These are phyloP conservation scores for Carassius auratus DNA, from an alignment of 2,113 vertebrate species.

Conservation along the genomic window DNA sequence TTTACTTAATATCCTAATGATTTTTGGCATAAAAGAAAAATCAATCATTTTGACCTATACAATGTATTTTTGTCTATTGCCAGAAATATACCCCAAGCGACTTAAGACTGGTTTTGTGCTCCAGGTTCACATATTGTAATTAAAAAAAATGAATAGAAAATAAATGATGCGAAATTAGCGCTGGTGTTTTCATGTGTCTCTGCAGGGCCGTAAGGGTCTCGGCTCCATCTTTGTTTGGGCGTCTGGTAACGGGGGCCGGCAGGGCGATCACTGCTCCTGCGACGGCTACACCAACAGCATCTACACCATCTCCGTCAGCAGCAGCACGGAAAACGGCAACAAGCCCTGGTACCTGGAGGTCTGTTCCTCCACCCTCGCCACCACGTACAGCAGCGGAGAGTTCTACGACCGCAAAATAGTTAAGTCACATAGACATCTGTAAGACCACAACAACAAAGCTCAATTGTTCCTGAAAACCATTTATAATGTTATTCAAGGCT, in stretches of 20 bases:
- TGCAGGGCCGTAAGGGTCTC: conserved; percentile 86
- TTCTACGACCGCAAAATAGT: conserved; percentile 90
- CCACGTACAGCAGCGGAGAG: conserved; percentile 92
- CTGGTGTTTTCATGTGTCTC: not conserved
- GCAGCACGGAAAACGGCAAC: conserved; percentile 88
- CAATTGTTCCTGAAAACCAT: not conserved
- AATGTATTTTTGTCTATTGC: too few species aligned
- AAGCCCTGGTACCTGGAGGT: conserved; percentile 93
- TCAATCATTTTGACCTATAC: too few species aligned
- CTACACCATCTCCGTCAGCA: conserved; percentile 93
- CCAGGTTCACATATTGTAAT: too few species aligned
- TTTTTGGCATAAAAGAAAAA: too few species aligned
- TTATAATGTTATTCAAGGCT: not conserved
- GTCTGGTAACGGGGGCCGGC: conserved; percentile 86
- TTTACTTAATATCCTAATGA: too few species aligned
- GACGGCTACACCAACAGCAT: conserved; percentile 95
- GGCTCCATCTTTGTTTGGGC: conserved; percentile 95
- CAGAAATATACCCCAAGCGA: too few species aligned
- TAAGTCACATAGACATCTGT: not conserved
- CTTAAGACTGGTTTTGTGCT: too few species aligned
- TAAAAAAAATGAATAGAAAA: too few species aligned
- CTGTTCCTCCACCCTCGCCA: conserved; percentile 87
- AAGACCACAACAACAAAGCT: not conserved
- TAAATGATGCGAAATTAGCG: too few species aligned
- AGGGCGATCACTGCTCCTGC: conserved; percentile 89